Base-by-base conservation (phyloP, 2,113 vertebrate species). In the Lethenteron reissneri region DNA sequence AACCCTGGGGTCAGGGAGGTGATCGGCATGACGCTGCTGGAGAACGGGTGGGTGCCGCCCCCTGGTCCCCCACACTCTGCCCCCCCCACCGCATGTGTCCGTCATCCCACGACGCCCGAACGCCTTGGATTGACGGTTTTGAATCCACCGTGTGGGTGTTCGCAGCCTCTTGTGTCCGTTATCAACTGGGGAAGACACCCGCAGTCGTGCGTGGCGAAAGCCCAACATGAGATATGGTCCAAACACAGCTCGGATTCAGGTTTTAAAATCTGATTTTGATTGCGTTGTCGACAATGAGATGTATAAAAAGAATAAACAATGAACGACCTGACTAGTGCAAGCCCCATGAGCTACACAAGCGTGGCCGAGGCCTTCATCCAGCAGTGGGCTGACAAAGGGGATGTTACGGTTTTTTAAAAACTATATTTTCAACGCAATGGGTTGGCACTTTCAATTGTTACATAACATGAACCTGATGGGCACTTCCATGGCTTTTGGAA, bases 1-100 rank as follows among this genome's bases (percentile, higher is more conserved):
- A 73, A 73, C 58, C 73, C 70, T 3, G 73, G 73, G 56, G 73
- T 73, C 58, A 58, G 73, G 25, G 73, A 73, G 58, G 73, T 73
- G 68, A 71, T 73, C 57, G 70, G 73, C 58, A 12, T 58, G 70
- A 73, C 70, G 1, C 21, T 73, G 70, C 73, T 73, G 10, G 73
- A 73, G 56, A 71, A 73, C 14, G 73, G 73, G 73, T 73, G 58
- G 21, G 73, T 73, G 56, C 21, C 9, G 62, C 1, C 62, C 62
- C 15, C n/a, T 17, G 21, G 3, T 3, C 64, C 41, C 41, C 41
- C 41, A 41, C 41, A 1, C 41, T 41, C 41, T 41, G 6, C 5
- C 41, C 41, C 64, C 64, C 11, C 11, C 2, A 9, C 9, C 70
- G 13, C 12, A 12, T 25, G 21, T 14, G 2, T 69, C 64, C 11